Conservation (phyloP, 2,888 invertebrate species). For the Helobdella robusta region DNA sequence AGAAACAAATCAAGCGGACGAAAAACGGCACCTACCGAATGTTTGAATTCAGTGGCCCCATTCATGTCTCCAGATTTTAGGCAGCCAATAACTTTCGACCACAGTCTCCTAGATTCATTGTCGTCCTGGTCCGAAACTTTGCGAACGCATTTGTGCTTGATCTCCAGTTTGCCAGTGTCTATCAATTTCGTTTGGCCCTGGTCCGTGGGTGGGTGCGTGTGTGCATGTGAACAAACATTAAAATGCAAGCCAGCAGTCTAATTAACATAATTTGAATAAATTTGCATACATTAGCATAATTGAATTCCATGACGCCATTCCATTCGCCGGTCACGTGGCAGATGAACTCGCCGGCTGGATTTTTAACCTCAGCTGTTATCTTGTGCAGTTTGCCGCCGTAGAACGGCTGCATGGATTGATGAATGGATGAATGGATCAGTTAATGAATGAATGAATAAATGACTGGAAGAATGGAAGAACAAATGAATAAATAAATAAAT, state of each 20-base stretch:
- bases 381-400: slow-evolving; percentile 53
- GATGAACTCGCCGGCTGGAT: slow-evolving; percentile 42
- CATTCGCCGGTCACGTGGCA: slow-evolving; percentile 52
- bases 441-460: neutral
- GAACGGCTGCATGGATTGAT: slow-evolving; percentile 48
- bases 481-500: neutral
- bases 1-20: neutral
- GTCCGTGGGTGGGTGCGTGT: neutral
- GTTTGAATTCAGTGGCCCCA: slow-evolving; percentile 51
- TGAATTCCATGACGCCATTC: slow-evolving; percentile 51
- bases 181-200: slow-evolving; percentile 43
- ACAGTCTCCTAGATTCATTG: slow-evolving; percentile 52
- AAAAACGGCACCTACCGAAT: slow-evolving; percentile 39
- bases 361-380: slow-evolving; percentile 51
- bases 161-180: slow-evolving; percentile 34
- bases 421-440: neutral
- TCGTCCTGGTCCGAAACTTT: slow-evolving; percentile 48
- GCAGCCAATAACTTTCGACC: slow-evolving; percentile 52
- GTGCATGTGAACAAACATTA: too few species aligned
- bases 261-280: too few species aligned
- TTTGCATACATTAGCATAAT: slow-evolving; percentile 49
- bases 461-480: neutral
- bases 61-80: slow-evolving; percentile 48
- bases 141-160: slow-evolving; percentile 48
- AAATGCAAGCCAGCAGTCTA: too few species aligned